Conservation (phyloP, 1,140 invertebrate species). For the Tetraneura akinire region DNA sequence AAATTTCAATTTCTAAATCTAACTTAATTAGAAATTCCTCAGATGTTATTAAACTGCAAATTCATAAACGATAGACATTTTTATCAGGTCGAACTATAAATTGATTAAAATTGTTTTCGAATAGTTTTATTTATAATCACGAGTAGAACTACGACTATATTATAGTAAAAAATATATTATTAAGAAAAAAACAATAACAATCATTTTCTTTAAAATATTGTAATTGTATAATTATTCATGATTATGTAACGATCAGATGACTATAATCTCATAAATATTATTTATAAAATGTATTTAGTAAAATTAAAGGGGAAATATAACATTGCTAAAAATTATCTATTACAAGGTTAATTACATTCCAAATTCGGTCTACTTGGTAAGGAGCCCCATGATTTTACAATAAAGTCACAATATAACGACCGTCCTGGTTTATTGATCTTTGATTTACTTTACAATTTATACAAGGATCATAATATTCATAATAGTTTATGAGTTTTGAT, state of each 20-base stretch:
- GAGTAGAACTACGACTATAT: too few relatives aligned
- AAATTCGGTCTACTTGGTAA: constrained; percentile 35
- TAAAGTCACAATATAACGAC: constrained; percentile 41
- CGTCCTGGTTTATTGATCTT: constrained; percentile 50
- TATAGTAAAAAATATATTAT: constrained; percentile 44
- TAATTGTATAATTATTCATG: background rate
- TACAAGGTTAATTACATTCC: constrained; percentile 28
- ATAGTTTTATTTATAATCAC: too few relatives aligned
- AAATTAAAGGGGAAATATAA: background rate
- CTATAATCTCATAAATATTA: too few relatives aligned
- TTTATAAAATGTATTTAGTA: background rate
- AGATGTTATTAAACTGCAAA: too few relatives aligned
- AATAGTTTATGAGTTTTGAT: background rate
- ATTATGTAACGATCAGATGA: background rate
- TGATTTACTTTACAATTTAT: background rate
- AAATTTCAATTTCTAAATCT: too few relatives aligned
- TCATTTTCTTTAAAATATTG: background rate
- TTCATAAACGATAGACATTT: too few relatives aligned
- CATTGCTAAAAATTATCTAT: constrained; percentile 29
- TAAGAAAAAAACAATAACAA: too few relatives aligned
- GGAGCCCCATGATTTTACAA: constrained; percentile 32
- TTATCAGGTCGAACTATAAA: too few relatives aligned
- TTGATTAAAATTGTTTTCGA: too few relatives aligned
- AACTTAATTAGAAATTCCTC: too few relatives aligned
- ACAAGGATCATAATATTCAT: constrained; percentile 23